phyloP scores from a whole-genome alignment of 2,888 invertebrate species.

The Dromius quadrimaculatus region DNA sequence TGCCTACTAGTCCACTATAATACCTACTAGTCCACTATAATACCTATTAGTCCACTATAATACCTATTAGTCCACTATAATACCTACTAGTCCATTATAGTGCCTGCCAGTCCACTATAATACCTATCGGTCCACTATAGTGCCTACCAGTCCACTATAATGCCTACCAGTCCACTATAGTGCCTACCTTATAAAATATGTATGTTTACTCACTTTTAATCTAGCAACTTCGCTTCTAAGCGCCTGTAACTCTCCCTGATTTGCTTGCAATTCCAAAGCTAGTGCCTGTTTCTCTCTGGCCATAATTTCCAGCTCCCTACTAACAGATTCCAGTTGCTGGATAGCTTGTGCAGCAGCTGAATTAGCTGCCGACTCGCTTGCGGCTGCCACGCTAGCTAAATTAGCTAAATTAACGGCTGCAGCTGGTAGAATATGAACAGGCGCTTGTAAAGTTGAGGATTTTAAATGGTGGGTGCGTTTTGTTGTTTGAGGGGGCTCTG shows the following conservation, averaged over 20 bases:
- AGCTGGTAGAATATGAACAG: too few species aligned
- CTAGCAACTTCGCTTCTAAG: constrained; percentile 77
- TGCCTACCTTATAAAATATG: constrained; percentile 1
- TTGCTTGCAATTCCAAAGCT: constrained; percentile 75
- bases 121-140: too few species aligned
- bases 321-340: constrained; percentile 75
- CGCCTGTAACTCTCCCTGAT: constrained; percentile 76
- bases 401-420: constrained; percentile 13
- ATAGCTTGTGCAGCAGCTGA: constrained; percentile 63
- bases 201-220: constrained; percentile 71
- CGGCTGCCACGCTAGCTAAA: constrained; percentile 38
- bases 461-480: too few species aligned
- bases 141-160: too few species aligned
- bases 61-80: too few species aligned
- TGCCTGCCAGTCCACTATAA: too few species aligned
- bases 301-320: constrained; percentile 74
- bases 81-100: too few species aligned
- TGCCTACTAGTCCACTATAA: too few species aligned
- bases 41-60: too few species aligned
- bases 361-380: constrained; percentile 43
- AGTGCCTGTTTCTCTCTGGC: constrained; percentile 75
- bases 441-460: too few species aligned
- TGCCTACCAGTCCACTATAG: too few species aligned
- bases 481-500: not conserved
- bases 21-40: too few species aligned